Percentiles rank a stretch among this genome's conserved stretches.
Evolutionary conservation across 2,888 invertebrate genomes (phyloP).

Genomic region (Eumerus sabulonum): DNA sequence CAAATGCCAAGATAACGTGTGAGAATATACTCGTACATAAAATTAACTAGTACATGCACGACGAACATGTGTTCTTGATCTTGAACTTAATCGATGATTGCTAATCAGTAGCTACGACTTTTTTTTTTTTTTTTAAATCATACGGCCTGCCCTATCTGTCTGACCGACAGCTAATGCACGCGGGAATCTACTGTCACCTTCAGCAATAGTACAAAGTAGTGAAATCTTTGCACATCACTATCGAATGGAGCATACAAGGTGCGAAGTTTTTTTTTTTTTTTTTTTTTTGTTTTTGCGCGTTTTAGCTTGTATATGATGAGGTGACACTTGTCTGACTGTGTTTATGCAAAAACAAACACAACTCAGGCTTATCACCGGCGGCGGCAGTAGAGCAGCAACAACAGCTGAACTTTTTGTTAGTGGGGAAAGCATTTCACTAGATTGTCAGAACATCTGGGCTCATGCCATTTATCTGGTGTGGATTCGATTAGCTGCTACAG

Average conservation of each 20-base stretch:
- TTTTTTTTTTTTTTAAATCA: too few relatives aligned
- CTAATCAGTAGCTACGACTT: too few relatives aligned
- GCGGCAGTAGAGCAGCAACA: too few relatives aligned
- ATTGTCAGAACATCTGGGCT: slow-evolving; percentile 24
- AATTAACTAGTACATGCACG: too few relatives aligned
- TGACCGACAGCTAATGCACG: too few relatives aligned
- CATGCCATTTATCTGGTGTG: slow-evolving; percentile 23
- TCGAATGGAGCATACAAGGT: neutral
- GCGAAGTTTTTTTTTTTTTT: neutral
- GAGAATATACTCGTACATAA: too few relatives aligned
- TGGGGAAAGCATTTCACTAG: slow-evolving; percentile 48
- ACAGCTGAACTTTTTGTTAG: slow-evolving; percentile 19
- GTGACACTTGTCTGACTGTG: slow-evolving; percentile 2
- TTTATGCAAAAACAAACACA: slow-evolving; percentile 1
- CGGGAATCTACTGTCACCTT: too few relatives aligned
- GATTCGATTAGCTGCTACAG: slow-evolving; percentile 20
- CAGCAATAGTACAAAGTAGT: neutral
- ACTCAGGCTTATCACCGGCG: slow-evolving; percentile 28
- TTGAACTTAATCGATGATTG: too few relatives aligned
- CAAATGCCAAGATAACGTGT: too few relatives aligned
- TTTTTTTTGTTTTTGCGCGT: too few relatives aligned
- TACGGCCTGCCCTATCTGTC: too few relatives aligned
- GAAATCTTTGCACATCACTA: neutral
- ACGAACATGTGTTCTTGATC: too few relatives aligned
- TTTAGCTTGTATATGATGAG: neutral